Percentiles rank a stretch among this genome's conserved stretches.
Conservation (phyloP, 2,888 invertebrate species). For the Clusia tigrina region DNA sequence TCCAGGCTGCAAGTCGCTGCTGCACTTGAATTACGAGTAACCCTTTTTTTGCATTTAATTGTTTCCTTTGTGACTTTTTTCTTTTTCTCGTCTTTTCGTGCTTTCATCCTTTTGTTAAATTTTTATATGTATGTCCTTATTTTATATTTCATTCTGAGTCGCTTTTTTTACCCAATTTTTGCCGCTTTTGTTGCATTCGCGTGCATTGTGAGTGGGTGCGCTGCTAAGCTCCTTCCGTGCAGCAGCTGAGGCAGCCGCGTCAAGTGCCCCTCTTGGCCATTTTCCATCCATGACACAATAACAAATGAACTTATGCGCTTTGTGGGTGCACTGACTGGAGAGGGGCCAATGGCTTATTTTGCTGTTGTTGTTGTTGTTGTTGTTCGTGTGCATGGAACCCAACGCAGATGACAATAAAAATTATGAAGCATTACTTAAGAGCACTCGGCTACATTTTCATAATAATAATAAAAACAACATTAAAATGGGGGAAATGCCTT, state of each 20-base stretch:
- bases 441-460: slow-evolving; percentile 45
- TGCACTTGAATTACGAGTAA: slow-evolving; percentile 10
- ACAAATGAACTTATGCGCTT: slow-evolving; percentile 13
- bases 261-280: slow-evolving; percentile 9
- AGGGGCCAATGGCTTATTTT: background rate
- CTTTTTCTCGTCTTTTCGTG: slow-evolving; percentile 6
- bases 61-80: slow-evolving; percentile 4
- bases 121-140: slow-evolving; percentile 29
- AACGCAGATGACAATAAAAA: slow-evolving; percentile 52
- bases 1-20: too few species aligned
- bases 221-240: slow-evolving; percentile 48
- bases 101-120: background rate
- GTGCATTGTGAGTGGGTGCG: too few species aligned
- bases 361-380: background rate
- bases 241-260: slow-evolving; percentile 32
- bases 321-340: background rate
- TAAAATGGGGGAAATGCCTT: slow-evolving; percentile 16
- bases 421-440: slow-evolving; percentile 60
- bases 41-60: background rate
- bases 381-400: background rate
- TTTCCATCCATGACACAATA: background rate
- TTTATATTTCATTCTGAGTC: slow-evolving; percentile 40
- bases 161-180: slow-evolving; percentile 32
- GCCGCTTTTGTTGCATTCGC: slow-evolving; percentile 42
- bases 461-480: background rate